phyloP scores from a whole-genome alignment of 2,797 vertebrate species.

The Gambusia yucatana region DNA sequence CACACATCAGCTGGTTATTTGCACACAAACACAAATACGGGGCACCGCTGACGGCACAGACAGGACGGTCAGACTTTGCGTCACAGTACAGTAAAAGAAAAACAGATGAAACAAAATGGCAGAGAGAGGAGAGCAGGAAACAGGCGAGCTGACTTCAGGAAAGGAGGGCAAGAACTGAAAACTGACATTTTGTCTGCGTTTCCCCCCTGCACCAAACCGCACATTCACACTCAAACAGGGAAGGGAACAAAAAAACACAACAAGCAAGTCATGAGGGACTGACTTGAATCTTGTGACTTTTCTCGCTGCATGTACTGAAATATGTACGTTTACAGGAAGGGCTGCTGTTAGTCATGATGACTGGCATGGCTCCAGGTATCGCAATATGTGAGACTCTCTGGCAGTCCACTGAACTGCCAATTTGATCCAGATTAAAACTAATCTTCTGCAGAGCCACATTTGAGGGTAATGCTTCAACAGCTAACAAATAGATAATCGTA shows the following conservation, averaged over 20 bases:
- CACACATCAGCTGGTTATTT: slow-evolving; percentile 45
- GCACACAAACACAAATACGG: slow-evolving; percentile 47
- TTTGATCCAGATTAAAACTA: slow-evolving; percentile 2
- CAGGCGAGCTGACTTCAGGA: slow-evolving; percentile 63
- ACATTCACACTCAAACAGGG: slow-evolving; percentile 33
- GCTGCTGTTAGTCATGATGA: not conserved
- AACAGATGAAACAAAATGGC: slow-evolving; percentile 51
- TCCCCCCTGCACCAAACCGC: slow-evolving; percentile 2
- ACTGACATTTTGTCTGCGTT: slow-evolving; percentile 36
- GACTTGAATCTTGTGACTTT: slow-evolving; percentile 18
- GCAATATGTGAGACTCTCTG: not conserved
- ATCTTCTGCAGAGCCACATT: not conserved
- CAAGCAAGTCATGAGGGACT: slow-evolving; percentile 33
- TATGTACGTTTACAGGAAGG: not conserved
- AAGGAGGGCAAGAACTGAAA: slow-evolving; percentile 51
- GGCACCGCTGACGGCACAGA: slow-evolving; percentile 22
- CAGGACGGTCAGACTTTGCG: slow-evolving; percentile 39
- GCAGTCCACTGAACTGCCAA: not conserved
- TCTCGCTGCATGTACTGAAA: slow-evolving; percentile 13
- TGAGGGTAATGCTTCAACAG: not conserved
- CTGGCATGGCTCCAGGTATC: not conserved
- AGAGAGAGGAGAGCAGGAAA: slow-evolving; percentile 58
- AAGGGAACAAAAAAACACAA: slow-evolving; percentile 35
- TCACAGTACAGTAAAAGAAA: slow-evolving; percentile 48
- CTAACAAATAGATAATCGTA: not conserved